Evolutionary conservation across 2,888 invertebrate species (phyloP).

Genomic region (Noctua fimbriata): DNA sequence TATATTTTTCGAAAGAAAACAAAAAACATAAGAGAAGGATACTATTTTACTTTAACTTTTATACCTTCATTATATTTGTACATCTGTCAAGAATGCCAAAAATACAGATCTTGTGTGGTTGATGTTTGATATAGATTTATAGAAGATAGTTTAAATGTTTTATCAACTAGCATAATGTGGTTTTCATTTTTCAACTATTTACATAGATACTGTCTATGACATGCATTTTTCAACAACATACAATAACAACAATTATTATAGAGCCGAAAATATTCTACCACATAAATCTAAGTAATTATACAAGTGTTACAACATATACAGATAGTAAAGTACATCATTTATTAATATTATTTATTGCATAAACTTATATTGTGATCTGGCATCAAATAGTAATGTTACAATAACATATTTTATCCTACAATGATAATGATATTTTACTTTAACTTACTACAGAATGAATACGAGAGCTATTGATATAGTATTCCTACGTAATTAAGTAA

Average conservation of each 20-base stretch:
- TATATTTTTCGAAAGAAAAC: conserved; percentile 35
- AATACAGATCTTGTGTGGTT: conserved; percentile 80
- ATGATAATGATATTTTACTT: conserved; percentile 64
- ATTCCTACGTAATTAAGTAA: conserved; percentile 81
- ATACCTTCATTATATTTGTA: conserved; percentile 80
- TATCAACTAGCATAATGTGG: conserved; percentile 63
- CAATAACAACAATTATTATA: conserved; percentile 78
- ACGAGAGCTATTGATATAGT: conserved; percentile 71
- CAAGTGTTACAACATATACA: conserved; percentile 86
- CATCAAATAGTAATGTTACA: conserved; percentile 67
- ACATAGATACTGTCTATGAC: conserved; percentile 84
- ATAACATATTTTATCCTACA: conserved; percentile 56
- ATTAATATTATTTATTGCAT: conserved; percentile 74
- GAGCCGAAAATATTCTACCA: conserved; percentile 77
- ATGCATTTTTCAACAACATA: conserved; percentile 83
- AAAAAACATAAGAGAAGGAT: conserved; percentile 35
- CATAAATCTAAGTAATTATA: conserved; percentile 73
- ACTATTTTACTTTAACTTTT: conserved; percentile 66
- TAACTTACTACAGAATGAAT: conserved; percentile 67
- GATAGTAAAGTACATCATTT: conserved; percentile 76
- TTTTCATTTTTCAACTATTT: conserved; percentile 76
- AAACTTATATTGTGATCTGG: conserved; percentile 78
- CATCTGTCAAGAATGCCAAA: conserved; percentile 79
- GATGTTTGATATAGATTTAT: conserved; percentile 53
- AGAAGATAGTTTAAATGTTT: conserved; percentile 45